Conservation (phyloP, 1,140 invertebrate genomes). For the Gryon sp. region DNA sequence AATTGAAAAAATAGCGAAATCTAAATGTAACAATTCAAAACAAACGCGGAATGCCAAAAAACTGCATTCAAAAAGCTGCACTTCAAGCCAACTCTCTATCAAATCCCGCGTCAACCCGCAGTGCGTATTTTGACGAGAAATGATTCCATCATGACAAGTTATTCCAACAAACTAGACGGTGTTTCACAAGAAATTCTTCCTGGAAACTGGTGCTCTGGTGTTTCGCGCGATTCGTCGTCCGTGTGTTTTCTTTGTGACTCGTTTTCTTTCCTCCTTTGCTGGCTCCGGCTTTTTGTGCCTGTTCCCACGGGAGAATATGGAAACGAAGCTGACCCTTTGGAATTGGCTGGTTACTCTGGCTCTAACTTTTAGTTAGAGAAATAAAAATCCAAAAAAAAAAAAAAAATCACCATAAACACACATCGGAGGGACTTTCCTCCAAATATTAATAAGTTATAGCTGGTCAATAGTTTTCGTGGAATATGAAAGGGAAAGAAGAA, state of each 20-base stretch:
- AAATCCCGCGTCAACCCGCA: no score
- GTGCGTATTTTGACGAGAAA: conserved; percentile 57
- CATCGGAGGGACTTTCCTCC: conserved; percentile 65
- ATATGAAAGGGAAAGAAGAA: conserved; percentile 66
- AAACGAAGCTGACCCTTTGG: conserved; percentile 63
- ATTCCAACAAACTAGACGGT: conserved; percentile 68
- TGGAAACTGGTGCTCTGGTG: conserved; percentile 67
- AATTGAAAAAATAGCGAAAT: no score
- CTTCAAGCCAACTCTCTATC: no score
- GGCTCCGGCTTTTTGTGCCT: conserved; percentile 56
- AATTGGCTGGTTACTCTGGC: conserved; percentile 62
- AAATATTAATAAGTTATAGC: conserved; percentile 79
- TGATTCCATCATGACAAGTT: conserved; percentile 64
- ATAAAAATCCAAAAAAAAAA: conserved; percentile 41
- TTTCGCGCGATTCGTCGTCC: conserved; percentile 66
- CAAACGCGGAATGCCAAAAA: background rate
- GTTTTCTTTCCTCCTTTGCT: conserved; percentile 59
- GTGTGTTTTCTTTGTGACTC: conserved; percentile 69
- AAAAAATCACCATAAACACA: conserved; percentile 19
- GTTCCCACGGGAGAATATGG: conserved; percentile 70
- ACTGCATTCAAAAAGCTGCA: conserved; percentile 12
- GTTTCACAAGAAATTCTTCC: conserved; percentile 69
- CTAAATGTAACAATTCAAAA: no score
- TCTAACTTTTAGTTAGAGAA: conserved; percentile 28
- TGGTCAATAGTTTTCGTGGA: conserved; percentile 74